Conservation (phyloP, 2,888 invertebrate species). For the Kryphioiulus occultus region DNA sequence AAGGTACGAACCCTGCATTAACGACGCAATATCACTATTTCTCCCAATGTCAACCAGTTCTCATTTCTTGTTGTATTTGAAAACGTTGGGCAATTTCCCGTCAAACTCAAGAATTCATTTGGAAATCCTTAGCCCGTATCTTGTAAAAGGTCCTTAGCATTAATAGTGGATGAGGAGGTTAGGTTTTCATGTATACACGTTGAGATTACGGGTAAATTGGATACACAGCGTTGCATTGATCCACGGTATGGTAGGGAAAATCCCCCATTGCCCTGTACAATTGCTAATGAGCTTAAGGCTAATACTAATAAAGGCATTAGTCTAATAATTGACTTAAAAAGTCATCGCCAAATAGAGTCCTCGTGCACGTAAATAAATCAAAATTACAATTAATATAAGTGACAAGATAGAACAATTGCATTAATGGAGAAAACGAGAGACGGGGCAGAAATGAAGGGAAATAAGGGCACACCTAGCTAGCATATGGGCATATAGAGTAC, state of each 20-base stretch:
- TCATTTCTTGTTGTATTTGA: background rate
- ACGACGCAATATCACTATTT: background rate
- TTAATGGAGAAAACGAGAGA: constrained; percentile 4
- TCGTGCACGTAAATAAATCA: background rate
- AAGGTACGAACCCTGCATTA: too few species aligned
- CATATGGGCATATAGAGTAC: background rate
- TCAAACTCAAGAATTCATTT: background rate
- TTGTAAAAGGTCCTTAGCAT: background rate
- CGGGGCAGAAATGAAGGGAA: background rate
- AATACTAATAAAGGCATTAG: constrained; percentile 24
- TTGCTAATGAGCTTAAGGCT: background rate
- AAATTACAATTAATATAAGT: constrained; percentile 31
- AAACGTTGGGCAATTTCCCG: background rate
- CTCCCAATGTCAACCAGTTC: background rate
- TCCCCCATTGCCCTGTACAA: background rate
- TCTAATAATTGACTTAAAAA: background rate
- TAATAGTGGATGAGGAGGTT: background rate
- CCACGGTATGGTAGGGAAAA: background rate
- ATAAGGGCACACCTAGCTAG: background rate
- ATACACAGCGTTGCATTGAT: background rate
- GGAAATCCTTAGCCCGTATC: background rate
- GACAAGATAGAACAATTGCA: constrained; percentile 14
- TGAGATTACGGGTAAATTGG: background rate
- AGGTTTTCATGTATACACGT: background rate
- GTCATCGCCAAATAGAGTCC: background rate